phyloP scores from a whole-genome alignment of 2,113 vertebrate genomes.

The Cyprinodon tularosa region DNA sequence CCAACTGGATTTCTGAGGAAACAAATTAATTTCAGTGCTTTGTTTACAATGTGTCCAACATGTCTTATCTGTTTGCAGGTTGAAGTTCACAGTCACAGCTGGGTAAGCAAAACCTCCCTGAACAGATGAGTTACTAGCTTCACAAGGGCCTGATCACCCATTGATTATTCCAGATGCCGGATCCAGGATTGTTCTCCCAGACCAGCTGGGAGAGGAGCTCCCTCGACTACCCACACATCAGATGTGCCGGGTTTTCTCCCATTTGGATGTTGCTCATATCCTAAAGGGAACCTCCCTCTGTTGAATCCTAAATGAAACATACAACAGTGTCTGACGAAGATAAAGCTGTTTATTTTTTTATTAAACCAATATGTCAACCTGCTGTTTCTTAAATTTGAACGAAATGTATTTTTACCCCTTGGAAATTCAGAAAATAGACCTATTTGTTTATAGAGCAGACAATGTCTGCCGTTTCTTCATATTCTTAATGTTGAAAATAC shows the following conservation, averaged over 20 bases:
- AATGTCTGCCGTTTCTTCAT: neutral
- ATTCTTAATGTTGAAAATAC: conserved; percentile 7
- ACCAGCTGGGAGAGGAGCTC: conserved; percentile 19
- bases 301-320: neutral
- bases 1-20: neutral
- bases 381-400: neutral
- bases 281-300: conserved; percentile 2
- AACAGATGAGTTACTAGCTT: conserved; percentile 24
- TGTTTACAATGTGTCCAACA: neutral
- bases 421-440: neutral
- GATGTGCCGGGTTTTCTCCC: conserved; percentile 10
- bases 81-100: conserved; percentile 27
- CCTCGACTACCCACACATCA: neutral
- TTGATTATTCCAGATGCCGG: conserved; percentile 43
- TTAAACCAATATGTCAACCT: neutral
- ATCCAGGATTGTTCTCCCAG: conserved; percentile 14
- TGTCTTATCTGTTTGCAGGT: conserved; percentile 19
- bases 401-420: neutral
- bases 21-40: neutral
- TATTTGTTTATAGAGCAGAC: neutral
- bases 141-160: conserved; percentile 24
- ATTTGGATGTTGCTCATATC: neutral
- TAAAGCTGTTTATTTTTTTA: neutral
- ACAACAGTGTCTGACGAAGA: neutral
- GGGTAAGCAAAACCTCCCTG: conserved; percentile 27